Base-by-base conservation (phyloP, 2,888 invertebrate genomes). In the Magallana nippona region DNA sequence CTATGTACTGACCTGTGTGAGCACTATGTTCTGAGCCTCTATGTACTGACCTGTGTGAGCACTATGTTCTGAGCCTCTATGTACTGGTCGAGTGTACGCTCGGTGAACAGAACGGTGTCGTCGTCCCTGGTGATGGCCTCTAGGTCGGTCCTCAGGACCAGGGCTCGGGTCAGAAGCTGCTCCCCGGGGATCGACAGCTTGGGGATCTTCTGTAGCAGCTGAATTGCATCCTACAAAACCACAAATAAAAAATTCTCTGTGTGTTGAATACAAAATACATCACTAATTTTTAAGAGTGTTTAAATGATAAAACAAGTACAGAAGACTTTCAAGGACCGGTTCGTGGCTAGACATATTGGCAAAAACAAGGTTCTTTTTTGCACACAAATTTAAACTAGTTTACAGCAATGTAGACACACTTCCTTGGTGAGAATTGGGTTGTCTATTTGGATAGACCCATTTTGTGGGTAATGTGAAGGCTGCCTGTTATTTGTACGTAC, bases 121-220 rank as follows among this genome's bases (percentile, higher is more conserved):
- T 89, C 87, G 3, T 86, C 88, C 27, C 87, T 86, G 56, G 87
- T 87, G 32, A 91, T 87, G 60, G 90, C 90, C 84, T 91, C 89
- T 55, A 92, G 89, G 84, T 92, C 92, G 17, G 91, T 90, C 79
- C 88, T 86, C 78, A 92, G 86, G 32, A 91, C 86, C n/a, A 90
- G 82, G 81, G 90, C 89, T 17, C 83, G 82, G 19, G 89, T 88
- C 56, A 90, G 84, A 44, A 91, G 86, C 79, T 89, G 90, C n/a
- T 89, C 90, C 10, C 91, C 91, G 0, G 89, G 87, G 10, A 90
- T 87, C 8, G 92, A 93, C 81, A 90, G 86, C 56, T 87, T 86
- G 1, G 89, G 86, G 10, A 91, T 86, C 13, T 81, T 86, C n/a
- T 79, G 60, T 81, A 93, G 85, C 78, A 89, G 80, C 15, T 86